Evolutionary conservation across 1,140 invertebrate species (phyloP).

Genomic region (Heliothis subflexa): DNA sequence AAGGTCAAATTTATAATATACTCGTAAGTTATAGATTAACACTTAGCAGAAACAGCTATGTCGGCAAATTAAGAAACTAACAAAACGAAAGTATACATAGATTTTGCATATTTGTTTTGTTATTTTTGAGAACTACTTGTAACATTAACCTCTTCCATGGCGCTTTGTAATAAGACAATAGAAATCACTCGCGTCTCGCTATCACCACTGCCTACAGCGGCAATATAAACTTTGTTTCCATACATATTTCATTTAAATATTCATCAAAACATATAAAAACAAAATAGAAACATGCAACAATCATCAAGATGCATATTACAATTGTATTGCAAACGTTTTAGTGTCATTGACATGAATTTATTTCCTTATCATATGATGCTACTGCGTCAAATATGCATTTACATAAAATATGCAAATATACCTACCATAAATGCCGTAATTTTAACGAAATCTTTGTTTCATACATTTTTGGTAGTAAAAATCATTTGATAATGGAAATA

Average conservation of each 20-base stretch:
- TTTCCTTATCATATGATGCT: background rate
- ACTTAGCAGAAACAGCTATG: too few species aligned
- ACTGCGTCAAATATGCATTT: conserved; percentile 4
- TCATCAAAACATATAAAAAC: background rate
- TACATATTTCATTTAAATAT: background rate
- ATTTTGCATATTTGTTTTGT: too few species aligned
- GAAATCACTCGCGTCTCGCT: too few species aligned
- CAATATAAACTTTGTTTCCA: background rate
- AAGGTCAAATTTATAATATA: too few species aligned
- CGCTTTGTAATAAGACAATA: too few species aligned
- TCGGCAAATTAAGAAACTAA: too few species aligned
- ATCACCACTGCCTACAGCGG: background rate
- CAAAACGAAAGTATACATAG: too few species aligned
- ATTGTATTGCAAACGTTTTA: conserved; percentile 3
- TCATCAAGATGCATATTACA: conserved; percentile 13
- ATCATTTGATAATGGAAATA: too few species aligned
- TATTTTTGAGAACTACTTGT: too few species aligned
- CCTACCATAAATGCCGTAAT: too few species aligned
- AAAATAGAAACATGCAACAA: background rate
- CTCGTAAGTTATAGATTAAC: too few species aligned
- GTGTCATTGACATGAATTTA: conserved; percentile 1
- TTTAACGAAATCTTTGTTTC: background rate
- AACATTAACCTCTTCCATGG: too few species aligned
- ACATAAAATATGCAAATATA: background rate
- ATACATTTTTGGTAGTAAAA: background rate